phyloP scores from a whole-genome alignment of 2,113 vertebrate species.

The Chaetorhynchus papuensis region DNA sequence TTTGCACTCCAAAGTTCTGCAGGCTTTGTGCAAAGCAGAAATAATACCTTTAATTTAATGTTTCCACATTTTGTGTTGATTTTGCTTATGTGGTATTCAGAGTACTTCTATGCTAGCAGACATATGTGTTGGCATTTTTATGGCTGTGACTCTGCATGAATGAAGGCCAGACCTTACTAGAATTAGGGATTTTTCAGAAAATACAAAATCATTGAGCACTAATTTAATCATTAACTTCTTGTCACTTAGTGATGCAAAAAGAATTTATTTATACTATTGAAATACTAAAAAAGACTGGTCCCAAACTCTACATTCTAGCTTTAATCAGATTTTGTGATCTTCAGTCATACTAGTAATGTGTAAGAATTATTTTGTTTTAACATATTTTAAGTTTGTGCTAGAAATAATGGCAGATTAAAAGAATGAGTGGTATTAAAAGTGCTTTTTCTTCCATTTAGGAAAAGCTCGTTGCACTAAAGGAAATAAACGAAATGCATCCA shows the following conservation, averaged over 20 bases:
- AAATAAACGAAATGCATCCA: slow-evolving; percentile 8
- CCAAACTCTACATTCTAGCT: background rate
- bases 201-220: background rate
- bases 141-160: background rate
- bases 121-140: background rate
- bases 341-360: background rate
- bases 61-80: background rate
- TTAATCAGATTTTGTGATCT: background rate
- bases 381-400: background rate
- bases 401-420: background rate
- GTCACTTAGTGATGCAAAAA: background rate
- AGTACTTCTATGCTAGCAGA: background rate
- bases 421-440: background rate
- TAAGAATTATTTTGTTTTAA: background rate
- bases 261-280: background rate
- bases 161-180: background rate
- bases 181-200: background rate
- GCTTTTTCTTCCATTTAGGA: slow-evolving; percentile 52
- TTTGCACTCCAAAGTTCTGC: background rate
- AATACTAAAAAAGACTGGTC: background rate
- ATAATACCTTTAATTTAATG: background rate
- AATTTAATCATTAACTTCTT: background rate
- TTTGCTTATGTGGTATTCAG: background rate
- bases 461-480: slow-evolving; percentile 67
- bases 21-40: background rate